Evolutionary conservation across 2,113 vertebrate species (phyloP).

Genomic region (Chrysemys picta): DNA sequence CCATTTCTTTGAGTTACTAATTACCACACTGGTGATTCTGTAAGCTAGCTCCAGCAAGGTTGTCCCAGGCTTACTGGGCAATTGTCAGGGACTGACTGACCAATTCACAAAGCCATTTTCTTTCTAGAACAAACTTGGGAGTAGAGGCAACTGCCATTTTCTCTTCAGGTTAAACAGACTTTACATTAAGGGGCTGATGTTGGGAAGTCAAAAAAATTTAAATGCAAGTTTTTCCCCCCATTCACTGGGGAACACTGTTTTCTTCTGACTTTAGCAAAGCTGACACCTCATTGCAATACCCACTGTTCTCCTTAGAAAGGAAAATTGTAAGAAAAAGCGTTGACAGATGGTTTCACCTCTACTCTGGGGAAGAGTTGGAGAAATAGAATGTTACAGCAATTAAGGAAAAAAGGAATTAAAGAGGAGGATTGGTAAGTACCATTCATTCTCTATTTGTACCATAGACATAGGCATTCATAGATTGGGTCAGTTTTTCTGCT

Average conservation of each 20-base stretch:
- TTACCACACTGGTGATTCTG: not conserved
- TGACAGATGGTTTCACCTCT: not conserved
- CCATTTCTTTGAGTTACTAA: not conserved
- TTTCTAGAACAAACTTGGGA: not conserved
- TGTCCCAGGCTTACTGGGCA: not conserved
- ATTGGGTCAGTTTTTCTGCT: no score
- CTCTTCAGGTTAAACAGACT: not conserved
- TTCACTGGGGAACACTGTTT: not conserved
- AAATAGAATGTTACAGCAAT: no score
- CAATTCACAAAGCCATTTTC: not conserved
- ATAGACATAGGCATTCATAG: no score
- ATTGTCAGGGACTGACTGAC: not conserved
- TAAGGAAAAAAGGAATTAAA: no score
- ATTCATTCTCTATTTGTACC: no score
- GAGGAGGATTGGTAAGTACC: no score
- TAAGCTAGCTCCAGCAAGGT: not conserved
- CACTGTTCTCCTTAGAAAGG: not conserved
- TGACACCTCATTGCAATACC: not conserved
- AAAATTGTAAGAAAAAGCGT: not conserved
- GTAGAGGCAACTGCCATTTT: not conserved
- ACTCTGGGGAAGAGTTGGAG: not conserved
- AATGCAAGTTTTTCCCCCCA: not conserved
- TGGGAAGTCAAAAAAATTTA: not conserved
- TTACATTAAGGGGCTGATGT: not conserved
- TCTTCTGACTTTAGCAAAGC: not conserved